Conservation (phyloP, 1,140 invertebrate genomes). For the Galleria mellonella region DNA sequence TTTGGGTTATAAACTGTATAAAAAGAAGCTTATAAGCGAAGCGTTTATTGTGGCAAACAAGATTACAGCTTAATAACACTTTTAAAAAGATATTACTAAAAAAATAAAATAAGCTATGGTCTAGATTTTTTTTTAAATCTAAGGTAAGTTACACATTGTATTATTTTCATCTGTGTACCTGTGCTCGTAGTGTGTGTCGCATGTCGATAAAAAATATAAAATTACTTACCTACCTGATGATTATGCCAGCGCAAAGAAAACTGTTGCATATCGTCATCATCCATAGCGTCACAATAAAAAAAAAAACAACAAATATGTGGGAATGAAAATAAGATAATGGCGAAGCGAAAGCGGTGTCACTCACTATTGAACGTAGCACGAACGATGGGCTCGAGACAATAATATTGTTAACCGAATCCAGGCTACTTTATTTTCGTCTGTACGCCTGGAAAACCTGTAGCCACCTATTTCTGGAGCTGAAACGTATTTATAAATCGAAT, state of each 20-base stretch:
- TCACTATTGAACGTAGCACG: constrained; percentile 25
- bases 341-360: constrained; percentile 22
- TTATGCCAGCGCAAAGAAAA: constrained; percentile 89
- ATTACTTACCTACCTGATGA: constrained; percentile 79
- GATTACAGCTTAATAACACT: too few species aligned
- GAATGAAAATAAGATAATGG: constrained; percentile 13
- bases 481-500: constrained; percentile 74
- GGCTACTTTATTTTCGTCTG: constrained; percentile 74
- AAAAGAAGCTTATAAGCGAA: too few species aligned
- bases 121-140: too few species aligned
- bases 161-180: constrained; percentile 11
- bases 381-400: constrained; percentile 58
- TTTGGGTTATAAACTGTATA: too few species aligned
- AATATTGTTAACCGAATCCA: constrained; percentile 73
- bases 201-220: constrained; percentile 30
- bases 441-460: constrained; percentile 75
- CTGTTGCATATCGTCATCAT: constrained; percentile 79
- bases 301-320: constrained; percentile 17
- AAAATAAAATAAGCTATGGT: too few species aligned
- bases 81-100: too few species aligned
- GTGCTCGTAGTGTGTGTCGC: constrained; percentile 11
- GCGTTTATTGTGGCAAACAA: too few species aligned
- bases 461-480: constrained; percentile 75
- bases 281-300: constrained; percentile 51
- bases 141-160: too few species aligned